Evolutionary conservation across 1,140 invertebrate genomes (phyloP), one percentile per base, ranked within the genome.

Genomic region (Sitobion miscanthi): DNA sequence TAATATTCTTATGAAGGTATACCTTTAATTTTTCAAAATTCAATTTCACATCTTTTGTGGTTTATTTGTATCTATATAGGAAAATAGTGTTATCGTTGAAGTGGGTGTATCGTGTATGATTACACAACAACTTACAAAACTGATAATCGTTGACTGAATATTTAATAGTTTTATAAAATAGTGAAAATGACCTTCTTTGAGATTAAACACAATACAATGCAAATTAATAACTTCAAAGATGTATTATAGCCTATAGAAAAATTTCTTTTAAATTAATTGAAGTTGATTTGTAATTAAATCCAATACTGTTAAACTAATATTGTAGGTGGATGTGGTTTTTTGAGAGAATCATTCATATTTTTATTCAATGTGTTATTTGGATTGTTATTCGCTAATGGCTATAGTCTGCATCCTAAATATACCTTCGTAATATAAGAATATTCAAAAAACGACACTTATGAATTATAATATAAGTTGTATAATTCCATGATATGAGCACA

Each of bases 51-150:
- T 57, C 3, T 42, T 11, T 57, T 38, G 35, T 57, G 21, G 38
- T 89, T 89, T 42, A 57, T 57, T 57, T 54, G 21, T 30, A 38
- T 89, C 9, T 30, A 42, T 38, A 25, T 57, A 88, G 35, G 23
- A 89, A 89, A 89, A 5, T 57, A 42, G 17, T 89, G 88, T 57
- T 42, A 25, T 57, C 35, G 35, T 89, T 89, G n/a, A 89, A 89
- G 88, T 89, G 49, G 47, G n/a, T 38, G 87, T 89, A 57, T 77
- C 30, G 62, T 69, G 11, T 69, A 69, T 69, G 14, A 4, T 69
- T 42, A 57, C 35, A 38, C 52, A 89, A 54, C 21, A 54, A 89
- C n/a, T 38, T 57, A 23, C 11, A 11, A 2, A 42, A 57, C 52
- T 57, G 88, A 89, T 57, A 57, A 30, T 25, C 3, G 21, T 23